phyloP scores from a whole-genome alignment of 2,797 vertebrate species.

The Distichodus sexfasciatus region DNA sequence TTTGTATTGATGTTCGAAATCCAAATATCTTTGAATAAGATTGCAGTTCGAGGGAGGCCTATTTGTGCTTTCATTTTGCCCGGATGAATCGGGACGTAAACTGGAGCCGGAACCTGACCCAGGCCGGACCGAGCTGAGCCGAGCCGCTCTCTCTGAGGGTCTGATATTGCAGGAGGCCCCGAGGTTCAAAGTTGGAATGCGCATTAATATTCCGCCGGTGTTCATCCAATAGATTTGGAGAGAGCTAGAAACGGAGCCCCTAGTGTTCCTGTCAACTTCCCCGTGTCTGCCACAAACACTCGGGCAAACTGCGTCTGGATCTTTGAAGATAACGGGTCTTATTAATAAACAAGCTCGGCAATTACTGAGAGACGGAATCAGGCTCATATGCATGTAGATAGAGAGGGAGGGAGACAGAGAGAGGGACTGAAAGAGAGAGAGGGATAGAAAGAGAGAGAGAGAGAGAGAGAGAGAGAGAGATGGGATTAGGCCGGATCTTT shows the following conservation, averaged over 20 bases:
- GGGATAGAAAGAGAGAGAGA: constrained; percentile 16
- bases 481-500: constrained; percentile 73
- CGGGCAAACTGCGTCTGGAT: constrained; percentile 73
- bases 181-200: constrained; percentile 64
- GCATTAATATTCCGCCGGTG: constrained; percentile 70
- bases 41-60: constrained; percentile 51
- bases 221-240: constrained; percentile 50
- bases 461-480: constrained; percentile 54
- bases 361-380: constrained; percentile 68
- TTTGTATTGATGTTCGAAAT: constrained; percentile 48
- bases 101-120: constrained; percentile 60
- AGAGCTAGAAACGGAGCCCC: constrained; percentile 60
- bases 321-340: constrained; percentile 81
- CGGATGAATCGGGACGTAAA: constrained; percentile 51
- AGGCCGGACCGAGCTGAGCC: too few species aligned
- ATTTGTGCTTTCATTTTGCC: constrained; percentile 53
- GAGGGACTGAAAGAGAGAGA: background rate
- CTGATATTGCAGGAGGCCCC: constrained; percentile 21
- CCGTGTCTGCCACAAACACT: constrained; percentile 61
- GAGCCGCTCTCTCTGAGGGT: constrained; percentile 49
- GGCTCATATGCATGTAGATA: background rate
- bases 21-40: constrained; percentile 66
- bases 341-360: constrained; percentile 82
- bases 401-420: constrained; percentile 42
- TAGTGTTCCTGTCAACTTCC: constrained; percentile 71